Base-by-base conservation (phyloP, 2,888 invertebrate genomes). In the Eupithecia pulchellata region DNA sequence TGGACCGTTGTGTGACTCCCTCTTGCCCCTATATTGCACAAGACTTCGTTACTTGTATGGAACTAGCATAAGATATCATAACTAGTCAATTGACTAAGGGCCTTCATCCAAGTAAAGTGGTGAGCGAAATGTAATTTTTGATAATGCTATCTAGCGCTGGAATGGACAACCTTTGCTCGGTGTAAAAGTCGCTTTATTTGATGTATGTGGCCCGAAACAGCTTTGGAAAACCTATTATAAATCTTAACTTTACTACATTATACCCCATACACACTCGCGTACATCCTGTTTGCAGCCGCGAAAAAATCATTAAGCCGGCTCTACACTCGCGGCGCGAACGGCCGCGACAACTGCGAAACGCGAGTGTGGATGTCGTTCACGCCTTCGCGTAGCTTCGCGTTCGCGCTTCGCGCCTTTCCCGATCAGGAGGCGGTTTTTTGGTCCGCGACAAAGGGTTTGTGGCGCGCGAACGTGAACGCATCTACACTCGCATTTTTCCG, bases 1-100 rank as follows among this genome's bases (percentile, higher is more conserved):
- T 34, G 62, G 68, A 75, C 61, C 64, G 62, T 69, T 72, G 63
- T 78, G 79, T 73, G 77, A 74, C 68, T 27, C 79, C 79, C 78
- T 86, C 89, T 90, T 91, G 89, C 89, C 90, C 84, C 80, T 86
- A 87, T 83, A 87, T 61, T 89, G 91, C 91, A 90, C 89, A 91
- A 91, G 85, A 89, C 86, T 87, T 86, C 77, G 84, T 66, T 84
- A 82, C 52, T 52, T 85, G 85, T 86, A 86, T 86, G 83, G 85
- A 84, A 85, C 82, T 79, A 81, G 69, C 42, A 52, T 72, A 72
- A 66, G 69, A 58, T 58, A 62, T 79, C 81, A 84, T 80, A 78
- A 78, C 83, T 89, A 90, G 90, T 91, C 89, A 89, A 79, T 80
- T 79, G 89, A 90, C 89, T 87, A 85, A 20, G 42, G 68, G 42